Evolutionary conservation across 2,113 vertebrate species (phyloP).

Genomic region (Thunnus thynnus): DNA sequence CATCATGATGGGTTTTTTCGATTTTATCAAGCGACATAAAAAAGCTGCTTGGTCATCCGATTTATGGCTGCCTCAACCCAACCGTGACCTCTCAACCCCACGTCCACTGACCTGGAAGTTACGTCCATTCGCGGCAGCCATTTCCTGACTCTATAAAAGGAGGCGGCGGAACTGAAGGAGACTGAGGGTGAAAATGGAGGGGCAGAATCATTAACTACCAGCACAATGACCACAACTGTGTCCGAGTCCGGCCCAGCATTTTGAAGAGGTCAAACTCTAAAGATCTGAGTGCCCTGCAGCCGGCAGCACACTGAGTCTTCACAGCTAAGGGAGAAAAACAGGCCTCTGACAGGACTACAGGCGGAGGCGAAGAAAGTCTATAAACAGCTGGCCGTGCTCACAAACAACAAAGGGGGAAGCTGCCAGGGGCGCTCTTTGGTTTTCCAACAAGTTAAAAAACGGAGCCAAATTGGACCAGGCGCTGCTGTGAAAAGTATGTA

Average conservation of each 20-base stretch:
- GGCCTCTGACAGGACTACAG: conserved; percentile 47
- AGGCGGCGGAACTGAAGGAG: conserved; percentile 74
- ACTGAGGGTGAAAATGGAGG: conserved; percentile 69
- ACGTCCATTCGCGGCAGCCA: conserved; percentile 74
- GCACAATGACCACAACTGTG: conserved; percentile 80
- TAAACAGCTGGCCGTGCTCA: conserved; percentile 64
- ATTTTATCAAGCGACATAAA: conserved; percentile 48
- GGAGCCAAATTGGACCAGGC: conserved; percentile 45
- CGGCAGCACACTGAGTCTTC: conserved; percentile 40
- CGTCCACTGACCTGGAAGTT: conserved; percentile 83
- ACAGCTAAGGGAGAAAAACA: conserved; percentile 37
- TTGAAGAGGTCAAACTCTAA: conserved; percentile 67
- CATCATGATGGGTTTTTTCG: background rate
- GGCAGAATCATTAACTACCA: conserved; percentile 79
- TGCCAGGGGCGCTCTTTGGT: conserved; percentile 33
- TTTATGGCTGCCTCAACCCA: conserved; percentile 72
- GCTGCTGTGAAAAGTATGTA: conserved; percentile 17
- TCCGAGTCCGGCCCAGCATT: conserved; percentile 71
- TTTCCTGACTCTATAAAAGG: conserved; percentile 81
- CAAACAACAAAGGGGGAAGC: conserved; percentile 60
- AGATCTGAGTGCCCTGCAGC: conserved; percentile 53
- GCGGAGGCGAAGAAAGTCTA: conserved; percentile 49
- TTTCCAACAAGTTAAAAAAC: conserved; percentile 41
- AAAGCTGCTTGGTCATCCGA: conserved; percentile 53
- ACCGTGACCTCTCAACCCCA: conserved; percentile 72